A percentile compares a stretch with the other conserved stretches of the same genome.
Conservation (phyloP, 1,140 invertebrate genomes). For the Zaprionus inermis region DNA sequence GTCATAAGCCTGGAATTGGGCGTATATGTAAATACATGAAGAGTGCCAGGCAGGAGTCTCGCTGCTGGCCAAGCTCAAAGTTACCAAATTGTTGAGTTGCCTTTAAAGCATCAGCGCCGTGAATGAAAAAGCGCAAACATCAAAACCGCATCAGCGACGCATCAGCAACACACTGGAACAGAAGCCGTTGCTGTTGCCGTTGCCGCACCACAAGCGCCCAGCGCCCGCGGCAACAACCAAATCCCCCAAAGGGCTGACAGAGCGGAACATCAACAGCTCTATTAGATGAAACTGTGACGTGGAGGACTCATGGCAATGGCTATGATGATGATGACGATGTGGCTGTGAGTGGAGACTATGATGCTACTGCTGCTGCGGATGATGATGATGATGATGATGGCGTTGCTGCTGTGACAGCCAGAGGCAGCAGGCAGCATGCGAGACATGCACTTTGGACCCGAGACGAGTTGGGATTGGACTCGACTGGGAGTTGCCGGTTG, state of each 20-base stretch:
- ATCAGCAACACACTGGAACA: slow-evolving; percentile 19
- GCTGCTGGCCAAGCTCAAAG: not conserved
- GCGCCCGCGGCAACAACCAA: slow-evolving; percentile 56
- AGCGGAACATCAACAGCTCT: slow-evolving; percentile 76
- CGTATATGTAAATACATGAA: slow-evolving; percentile 36
- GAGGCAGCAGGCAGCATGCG: not conserved
- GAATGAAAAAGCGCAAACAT: slow-evolving; percentile 62
- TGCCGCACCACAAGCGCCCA: slow-evolving; percentile 18
- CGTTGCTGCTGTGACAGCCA: slow-evolving; percentile 28
- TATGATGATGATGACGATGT: not conserved
- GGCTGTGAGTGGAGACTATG: not conserved
- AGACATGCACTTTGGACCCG: slow-evolving; percentile 59
- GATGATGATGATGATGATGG: not conserved
- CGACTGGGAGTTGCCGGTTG: slow-evolving; percentile 14
- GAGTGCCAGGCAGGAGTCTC: not conserved
- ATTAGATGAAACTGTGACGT: slow-evolving; percentile 64
- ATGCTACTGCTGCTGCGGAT: not conserved
- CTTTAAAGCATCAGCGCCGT: slow-evolving; percentile 16
- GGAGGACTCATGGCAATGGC: slow-evolving; percentile 13
- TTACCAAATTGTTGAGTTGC: slow-evolving; percentile 1
- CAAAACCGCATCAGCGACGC: slow-evolving; percentile 72
- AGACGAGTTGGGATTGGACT: slow-evolving; percentile 33
- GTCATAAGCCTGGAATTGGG: slow-evolving; percentile 66
- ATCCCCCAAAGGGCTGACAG: slow-evolving; percentile 71
- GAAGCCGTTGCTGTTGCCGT: not conserved